Evolutionary conservation across 2,113 vertebrate genomes (phyloP).

Genomic region (Pelodiscus sinensis): DNA sequence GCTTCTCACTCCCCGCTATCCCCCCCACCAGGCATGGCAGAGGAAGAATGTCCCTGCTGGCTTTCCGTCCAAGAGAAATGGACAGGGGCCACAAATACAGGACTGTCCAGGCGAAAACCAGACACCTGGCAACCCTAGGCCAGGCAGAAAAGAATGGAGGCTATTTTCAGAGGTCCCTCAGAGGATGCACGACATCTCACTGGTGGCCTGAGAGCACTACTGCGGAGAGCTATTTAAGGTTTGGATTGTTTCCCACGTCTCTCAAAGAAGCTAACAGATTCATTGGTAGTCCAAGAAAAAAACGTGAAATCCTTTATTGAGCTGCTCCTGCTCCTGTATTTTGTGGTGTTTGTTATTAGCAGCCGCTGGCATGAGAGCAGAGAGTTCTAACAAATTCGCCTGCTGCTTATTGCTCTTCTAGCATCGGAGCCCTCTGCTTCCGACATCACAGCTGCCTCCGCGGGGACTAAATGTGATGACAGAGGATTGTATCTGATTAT

Average conservation of each 20-base stretch:
- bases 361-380: not conserved
- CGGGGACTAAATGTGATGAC: not conserved
- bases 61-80: no score
- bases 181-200: accelerated
- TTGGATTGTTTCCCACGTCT: not conserved
- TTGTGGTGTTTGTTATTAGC: not conserved
- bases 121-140: no score
- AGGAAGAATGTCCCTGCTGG: no score
- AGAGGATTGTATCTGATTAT: not conserved
- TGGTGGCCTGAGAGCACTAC: not conserved
- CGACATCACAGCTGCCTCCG: not conserved
- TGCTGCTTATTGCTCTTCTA: not conserved
- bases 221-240: not conserved
- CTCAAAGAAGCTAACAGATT: not conserved
- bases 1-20: no score
- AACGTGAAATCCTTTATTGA: not conserved
- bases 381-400: not conserved
- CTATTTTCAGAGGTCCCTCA: accelerated
- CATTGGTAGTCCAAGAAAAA: accelerated
- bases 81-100: no score
- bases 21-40: no score
- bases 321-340: accelerated
- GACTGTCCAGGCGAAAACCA: no score
- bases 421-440: not conserved
- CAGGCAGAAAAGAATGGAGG: not conserved